Conservation (phyloP, 2,888 invertebrate species). For the Meiosimyza decipiens region DNA sequence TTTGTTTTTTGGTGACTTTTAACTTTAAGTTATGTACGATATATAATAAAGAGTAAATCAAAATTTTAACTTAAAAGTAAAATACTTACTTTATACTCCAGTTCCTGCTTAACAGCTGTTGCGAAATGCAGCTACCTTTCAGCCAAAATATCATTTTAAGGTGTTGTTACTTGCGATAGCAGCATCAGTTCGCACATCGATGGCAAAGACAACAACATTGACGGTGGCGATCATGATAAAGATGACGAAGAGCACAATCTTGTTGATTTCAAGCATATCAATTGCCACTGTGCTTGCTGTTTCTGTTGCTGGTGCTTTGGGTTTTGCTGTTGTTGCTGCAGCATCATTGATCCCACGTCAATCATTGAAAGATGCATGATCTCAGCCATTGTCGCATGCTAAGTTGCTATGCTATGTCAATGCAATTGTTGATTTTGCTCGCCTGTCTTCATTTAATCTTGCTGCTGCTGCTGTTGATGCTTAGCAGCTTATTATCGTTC, state of each 20-base stretch:
- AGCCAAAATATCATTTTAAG: constrained; percentile 39
- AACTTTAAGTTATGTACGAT: too few relatives aligned
- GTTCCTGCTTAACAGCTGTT: background rate
- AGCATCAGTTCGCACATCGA: constrained; percentile 7
- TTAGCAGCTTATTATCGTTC: constrained; percentile 7
- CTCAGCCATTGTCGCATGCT: constrained; percentile 31
- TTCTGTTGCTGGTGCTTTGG: too few relatives aligned
- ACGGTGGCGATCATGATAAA: background rate
- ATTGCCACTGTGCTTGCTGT: constrained; percentile 13
- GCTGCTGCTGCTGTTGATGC: background rate
- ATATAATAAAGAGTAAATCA: too few relatives aligned
- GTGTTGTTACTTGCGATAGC: constrained; percentile 29
- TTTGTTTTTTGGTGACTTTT: too few relatives aligned
- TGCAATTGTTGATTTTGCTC: constrained; percentile 11
- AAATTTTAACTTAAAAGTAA: too few relatives aligned
- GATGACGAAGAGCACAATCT: constrained; percentile 13
- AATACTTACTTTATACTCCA: background rate
- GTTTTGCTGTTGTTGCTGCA: constrained; percentile 32
- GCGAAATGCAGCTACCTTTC: constrained; percentile 58
- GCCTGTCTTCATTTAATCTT: too few relatives aligned
- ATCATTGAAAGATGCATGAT: constrained; percentile 5
- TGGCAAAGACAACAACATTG: too few relatives aligned
- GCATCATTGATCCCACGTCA: constrained; percentile 32
- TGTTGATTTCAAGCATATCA: constrained; percentile 24
- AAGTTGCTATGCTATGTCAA: constrained; percentile 7